Evolutionary conservation across 2,888 invertebrate species (phyloP), one percentile per base, ranked within the genome.

Genomic region (Lysandra coridon): DNA sequence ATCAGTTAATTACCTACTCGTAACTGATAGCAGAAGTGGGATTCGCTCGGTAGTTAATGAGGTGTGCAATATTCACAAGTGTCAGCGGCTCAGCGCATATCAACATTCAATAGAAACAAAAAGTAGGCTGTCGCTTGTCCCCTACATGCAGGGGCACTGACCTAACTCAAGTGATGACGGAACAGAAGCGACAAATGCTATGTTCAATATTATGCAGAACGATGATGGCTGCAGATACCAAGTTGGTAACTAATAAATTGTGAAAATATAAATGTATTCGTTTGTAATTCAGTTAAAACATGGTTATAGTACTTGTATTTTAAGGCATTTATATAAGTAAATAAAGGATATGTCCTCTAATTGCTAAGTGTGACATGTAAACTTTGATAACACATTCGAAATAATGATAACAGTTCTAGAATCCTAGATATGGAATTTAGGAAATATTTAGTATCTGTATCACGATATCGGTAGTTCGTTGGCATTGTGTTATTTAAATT

Each of bases 101-200:
- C 76, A 57, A 76, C 76, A 76, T 53, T 76, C 76, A 76, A 76
- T 76, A 53, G 76, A 37, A 76, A 57, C 76, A 76, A 57, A 76
- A 76, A 57, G 76, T 64, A 78, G 78, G 78, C 78, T 74, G 82
- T 83, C 85, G 86, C 87, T 86, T 75, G 82, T 83, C 85, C 86
- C 87, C 86, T 86, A 86, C 86, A 85, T 83, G 82, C 81, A 80
- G 84, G 85, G 87, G 87, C 87, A 88, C 87, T 88, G 90, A 89
- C 90, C 90, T 89, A 84, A 80, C 84, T 78, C 87, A 90, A 87
- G 78, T 78, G 81, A 81, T 80, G 78, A 64, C 12, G 44, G n/a
- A 57, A 80, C 82, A 84, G 84, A 85, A 23, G n/a, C 75, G 83
- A 79, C 81, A 4, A n/a, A 14, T 74, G 37, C 6, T 14, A 30